Percentiles rank a stretch among this genome's conserved stretches.
Conservation (phyloP, 2,113 vertebrate species). For the Trichomycterus rosablanca region DNA sequence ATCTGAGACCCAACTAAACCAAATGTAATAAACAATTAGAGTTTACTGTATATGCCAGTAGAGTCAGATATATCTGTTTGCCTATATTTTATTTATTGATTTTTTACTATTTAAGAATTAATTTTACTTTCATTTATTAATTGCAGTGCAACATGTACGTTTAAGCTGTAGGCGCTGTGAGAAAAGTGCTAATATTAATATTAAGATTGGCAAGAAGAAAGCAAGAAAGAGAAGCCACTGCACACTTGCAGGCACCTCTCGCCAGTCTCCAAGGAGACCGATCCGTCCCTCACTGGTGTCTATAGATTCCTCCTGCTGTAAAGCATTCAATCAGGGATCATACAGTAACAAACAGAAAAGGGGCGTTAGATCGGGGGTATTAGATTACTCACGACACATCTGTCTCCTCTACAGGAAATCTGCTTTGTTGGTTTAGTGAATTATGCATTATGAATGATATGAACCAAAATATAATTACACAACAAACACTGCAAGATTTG, state of each 20-base stretch:
- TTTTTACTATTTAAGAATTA: too few species aligned
- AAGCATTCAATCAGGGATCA: conserved; percentile 25
- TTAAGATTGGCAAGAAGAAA: conserved; percentile 38
- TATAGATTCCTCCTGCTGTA: conserved; percentile 73
- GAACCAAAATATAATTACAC: conserved; percentile 18
- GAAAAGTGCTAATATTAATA: conserved; percentile 27
- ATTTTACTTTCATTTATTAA: too few species aligned
- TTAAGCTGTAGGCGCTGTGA: too few species aligned
- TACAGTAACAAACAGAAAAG: conserved; percentile 36
- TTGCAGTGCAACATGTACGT: too few species aligned
- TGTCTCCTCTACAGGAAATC: conserved; percentile 47
- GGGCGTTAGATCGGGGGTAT: neutral
- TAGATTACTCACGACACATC: conserved; percentile 17
- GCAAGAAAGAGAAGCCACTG: conserved; percentile 54
- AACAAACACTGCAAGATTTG: conserved; percentile 15
- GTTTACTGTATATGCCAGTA: too few species aligned
- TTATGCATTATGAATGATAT: conserved; percentile 29
- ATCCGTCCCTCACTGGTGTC: conserved; percentile 70
- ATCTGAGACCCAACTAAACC: too few species aligned
- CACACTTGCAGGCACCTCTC: conserved; percentile 74
- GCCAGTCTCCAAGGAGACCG: conserved; percentile 78
- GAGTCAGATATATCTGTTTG: too few species aligned
- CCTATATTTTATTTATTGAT: too few species aligned
- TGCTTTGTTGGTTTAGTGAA: conserved; percentile 37
- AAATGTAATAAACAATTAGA: too few species aligned